These are phyloP conservation scores for Argyra leucocephala DNA, from an alignment of 2,888 invertebrate genomes.

Conservation along the genomic window DNA sequence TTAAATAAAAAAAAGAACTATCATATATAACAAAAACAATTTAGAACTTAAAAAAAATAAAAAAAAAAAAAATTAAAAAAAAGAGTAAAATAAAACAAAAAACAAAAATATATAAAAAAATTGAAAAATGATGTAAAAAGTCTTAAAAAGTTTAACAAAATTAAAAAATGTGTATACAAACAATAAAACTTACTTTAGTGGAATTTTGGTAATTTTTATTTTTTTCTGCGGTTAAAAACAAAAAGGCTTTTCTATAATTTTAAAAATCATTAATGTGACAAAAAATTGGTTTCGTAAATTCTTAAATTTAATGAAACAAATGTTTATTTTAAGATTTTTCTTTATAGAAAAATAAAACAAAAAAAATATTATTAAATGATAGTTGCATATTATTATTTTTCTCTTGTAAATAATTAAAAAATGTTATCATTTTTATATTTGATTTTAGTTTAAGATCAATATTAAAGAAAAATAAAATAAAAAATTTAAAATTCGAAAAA, in stretches of 20 bases:
- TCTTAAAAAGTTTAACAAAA: constrained; percentile 2
- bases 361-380: no score
- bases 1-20: no score
- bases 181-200: not conserved
- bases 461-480: not conserved
- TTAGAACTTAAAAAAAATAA: not conserved
- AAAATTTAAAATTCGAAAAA: not conserved
- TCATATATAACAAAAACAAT: not conserved
- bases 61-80: not conserved
- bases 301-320: not conserved
- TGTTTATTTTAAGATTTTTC: not conserved
- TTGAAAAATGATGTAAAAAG: constrained; percentile 3
- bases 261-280: not conserved
- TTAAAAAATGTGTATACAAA: constrained; percentile 4
- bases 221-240: not conserved
- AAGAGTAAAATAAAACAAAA: not conserved
- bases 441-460: not conserved
- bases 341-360: not conserved
- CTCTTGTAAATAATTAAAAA: not conserved
- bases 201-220: not conserved
- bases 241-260: not conserved
- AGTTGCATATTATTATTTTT: not conserved
- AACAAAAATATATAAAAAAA: not conserved
- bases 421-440: not conserved
- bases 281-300: not conserved